Base-by-base conservation (phyloP, 2,888 invertebrate genomes). In the Rhingia rostrata region DNA sequence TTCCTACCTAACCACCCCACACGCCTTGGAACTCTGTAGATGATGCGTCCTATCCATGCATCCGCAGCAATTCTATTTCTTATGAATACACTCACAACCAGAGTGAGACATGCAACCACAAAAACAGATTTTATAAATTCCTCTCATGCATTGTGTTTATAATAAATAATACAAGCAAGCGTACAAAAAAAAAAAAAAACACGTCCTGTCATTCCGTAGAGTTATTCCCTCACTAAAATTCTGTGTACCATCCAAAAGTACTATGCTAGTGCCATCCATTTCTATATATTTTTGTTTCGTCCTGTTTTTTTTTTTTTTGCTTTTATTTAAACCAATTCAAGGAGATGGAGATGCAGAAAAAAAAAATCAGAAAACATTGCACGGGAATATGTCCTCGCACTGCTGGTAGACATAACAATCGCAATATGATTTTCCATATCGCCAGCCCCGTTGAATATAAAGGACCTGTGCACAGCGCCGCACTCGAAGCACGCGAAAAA, bases 101-200 rank as follows among this genome's bases (percentile, higher is more conserved):
- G 72, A 66, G 49, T 72, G 67, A 63, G 73, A 83, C 63, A 78
- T 83, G 72, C 72, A 73, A 56, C 83, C 83, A 83, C 83, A 83
- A 78, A 83, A 83, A 78, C 83, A 83, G 83, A 83, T 83, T 83
- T 83, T 83, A 79, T 83, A 79, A 83, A 83, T 79, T 83, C 83
- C 63, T 64, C 78, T 78, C 78, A 78, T 83, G 83, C 78, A 83
- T 83, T 83, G 83, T 83, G 67, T 83, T 83, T 83, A 72, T 72
- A 77, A 77, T 51, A 75, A 58, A 49, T 9, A 75, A 66, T 22
- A 81, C 33, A 74, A 72, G 70, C 41, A 69, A 58, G 35, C 53
- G 39, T 35, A 45, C 43, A 64, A 64, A 74, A 7, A 73, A 39
- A 51, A 66, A 64, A 33, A 54, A 37, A 51, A 54, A 58, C 22